Evolutionary conservation across 1,140 invertebrate species (phyloP), one percentile per base, ranked within the genome.

Genomic region (Neodiprion virginianus): DNA sequence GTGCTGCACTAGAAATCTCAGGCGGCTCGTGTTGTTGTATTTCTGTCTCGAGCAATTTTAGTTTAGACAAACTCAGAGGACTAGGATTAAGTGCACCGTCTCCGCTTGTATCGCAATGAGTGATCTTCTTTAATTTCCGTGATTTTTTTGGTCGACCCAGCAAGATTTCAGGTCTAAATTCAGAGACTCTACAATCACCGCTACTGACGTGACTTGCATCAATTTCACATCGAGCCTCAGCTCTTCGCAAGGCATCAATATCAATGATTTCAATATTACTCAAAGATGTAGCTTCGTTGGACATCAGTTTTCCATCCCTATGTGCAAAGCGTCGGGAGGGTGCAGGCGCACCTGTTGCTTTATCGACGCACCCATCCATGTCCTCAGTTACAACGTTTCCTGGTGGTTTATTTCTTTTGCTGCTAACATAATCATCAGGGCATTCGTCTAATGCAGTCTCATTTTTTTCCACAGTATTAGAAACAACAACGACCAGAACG

Each of bases 231-330:
- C 82, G 75, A 78, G 79, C 75, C 12, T 86, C 84, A 0, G 77
- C 79, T 53, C 82, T 82, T 47, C 82, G 79, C 72, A 84, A 80
- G 17, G 86, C 83, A 70, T 86, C 86, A 7, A 88, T 83, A 48
- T 88, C 83, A 53, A 88, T 87, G n/a, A 87, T 87, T 65, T 88
- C 86, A 2, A 85, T 78, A 48, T 79, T 77, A 48, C 72, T n/a
- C n/a, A 48, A 28, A 47, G 70, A 72, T 67, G 75, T 76, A 75
- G 11, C 21, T 28, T 65, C 48, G 48, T 8, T 78, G 49, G 67
- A 72, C 0, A 1, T 73, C 77, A 76, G 66, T 76, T 76, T 12
- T 53, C 69, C 9, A 23, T 69, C 67, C 21, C 7, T 49, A 23
- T 53, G 53, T 28, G 11, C 7, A 72, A 75, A 48, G 12, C 70